Evolutionary conservation across 2,113 vertebrate species (phyloP).

Genomic region (Tragulus kanchil): DNA sequence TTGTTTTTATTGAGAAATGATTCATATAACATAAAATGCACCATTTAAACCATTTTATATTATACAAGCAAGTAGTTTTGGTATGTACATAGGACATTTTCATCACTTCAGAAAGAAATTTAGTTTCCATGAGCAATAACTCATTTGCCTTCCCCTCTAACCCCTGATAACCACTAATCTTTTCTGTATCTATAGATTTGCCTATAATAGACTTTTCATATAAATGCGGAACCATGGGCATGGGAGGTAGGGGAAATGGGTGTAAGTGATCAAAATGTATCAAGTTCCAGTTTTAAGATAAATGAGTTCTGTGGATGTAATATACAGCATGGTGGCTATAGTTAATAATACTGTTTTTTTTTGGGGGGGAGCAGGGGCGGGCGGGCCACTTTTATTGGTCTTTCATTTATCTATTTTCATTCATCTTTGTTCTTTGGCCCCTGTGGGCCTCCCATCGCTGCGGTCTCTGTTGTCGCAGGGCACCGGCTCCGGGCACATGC

Average conservation of each 20-base stretch:
- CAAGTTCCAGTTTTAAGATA: background rate
- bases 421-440: no score
- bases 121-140: background rate
- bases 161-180: background rate
- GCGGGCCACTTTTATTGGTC: no score
- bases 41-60: background rate
- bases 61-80: background rate
- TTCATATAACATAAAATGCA: background rate
- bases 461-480: no score
- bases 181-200: background rate
- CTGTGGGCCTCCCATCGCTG: no score
- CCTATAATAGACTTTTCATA: background rate
- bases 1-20: constrained; percentile 43
- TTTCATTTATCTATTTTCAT: no score
- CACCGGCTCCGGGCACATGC: no score
- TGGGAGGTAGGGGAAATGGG: background rate
- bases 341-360: background rate
- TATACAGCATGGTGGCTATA: background rate
- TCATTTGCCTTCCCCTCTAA: background rate
- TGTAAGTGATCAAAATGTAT: background rate
- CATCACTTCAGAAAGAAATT: background rate
- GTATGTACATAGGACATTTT: background rate
- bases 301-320: background rate
- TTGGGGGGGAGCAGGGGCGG: no score
- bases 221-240: background rate